Conservation (phyloP, 2,888 invertebrate species). For the Cremastobaeus sp. region DNA sequence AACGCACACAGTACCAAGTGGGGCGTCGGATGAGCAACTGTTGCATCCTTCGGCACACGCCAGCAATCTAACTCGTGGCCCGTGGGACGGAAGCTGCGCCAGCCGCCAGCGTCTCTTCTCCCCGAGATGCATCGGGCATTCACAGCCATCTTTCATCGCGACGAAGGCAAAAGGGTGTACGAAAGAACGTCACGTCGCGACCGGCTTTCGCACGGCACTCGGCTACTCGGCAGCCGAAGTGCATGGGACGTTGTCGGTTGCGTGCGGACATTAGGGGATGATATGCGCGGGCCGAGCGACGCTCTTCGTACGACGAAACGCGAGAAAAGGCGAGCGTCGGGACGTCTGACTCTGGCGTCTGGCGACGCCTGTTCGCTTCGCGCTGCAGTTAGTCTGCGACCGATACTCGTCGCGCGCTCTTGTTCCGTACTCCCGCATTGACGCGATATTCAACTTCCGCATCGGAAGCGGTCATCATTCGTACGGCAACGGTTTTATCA, state of each 20-base stretch:
- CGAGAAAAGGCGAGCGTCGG: slow-evolving; percentile 66
- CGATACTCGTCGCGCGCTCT: slow-evolving; percentile 48
- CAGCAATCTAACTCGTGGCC: slow-evolving; percentile 26
- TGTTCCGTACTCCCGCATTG: slow-evolving; percentile 25
- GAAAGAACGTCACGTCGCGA: slow-evolving; percentile 49
- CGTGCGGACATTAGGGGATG: slow-evolving; percentile 65
- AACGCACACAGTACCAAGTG: slow-evolving; percentile 29
- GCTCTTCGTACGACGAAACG: slow-evolving; percentile 63
- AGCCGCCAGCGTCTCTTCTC: slow-evolving; percentile 31
- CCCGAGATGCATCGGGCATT: slow-evolving; percentile 42
- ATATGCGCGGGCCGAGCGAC: slow-evolving; percentile 67
- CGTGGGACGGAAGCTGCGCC: slow-evolving; percentile 37
- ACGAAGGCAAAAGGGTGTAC: slow-evolving; percentile 46
- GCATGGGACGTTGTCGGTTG: slow-evolving; percentile 30
- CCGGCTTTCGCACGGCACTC: slow-evolving; percentile 29
- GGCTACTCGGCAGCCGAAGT: neutral
- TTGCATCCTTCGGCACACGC: slow-evolving; percentile 61
- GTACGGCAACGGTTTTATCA: neutral
- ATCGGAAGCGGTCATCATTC: slow-evolving; percentile 41
- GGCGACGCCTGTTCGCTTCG: slow-evolving; percentile 63
- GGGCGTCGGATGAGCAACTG: slow-evolving; percentile 62
- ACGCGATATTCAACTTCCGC: slow-evolving; percentile 36
- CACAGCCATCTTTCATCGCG: slow-evolving; percentile 63
- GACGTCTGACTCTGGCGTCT: too few species aligned
- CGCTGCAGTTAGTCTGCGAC: slow-evolving; percentile 61